These are phyloP conservation scores for Marisa cornuarietis DNA, from an alignment of 1,140 invertebrate genomes.

Conservation along the genomic window DNA sequence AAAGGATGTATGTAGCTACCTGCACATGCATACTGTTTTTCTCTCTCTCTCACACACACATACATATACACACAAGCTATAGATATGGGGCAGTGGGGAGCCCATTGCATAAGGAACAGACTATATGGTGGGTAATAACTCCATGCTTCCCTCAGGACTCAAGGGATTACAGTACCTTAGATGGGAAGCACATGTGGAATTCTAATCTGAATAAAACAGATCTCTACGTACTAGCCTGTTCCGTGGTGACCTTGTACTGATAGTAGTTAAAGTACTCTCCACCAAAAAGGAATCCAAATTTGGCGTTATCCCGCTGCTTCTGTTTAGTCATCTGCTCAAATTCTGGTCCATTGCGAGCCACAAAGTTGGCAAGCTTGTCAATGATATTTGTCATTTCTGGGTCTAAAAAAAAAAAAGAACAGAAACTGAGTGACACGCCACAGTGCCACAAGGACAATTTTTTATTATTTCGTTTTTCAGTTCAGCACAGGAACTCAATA, in stretches of 20 bases:
- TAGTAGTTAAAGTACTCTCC: conserved; percentile 97
- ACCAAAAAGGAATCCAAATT: conserved; percentile 96
- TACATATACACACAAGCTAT: too few relatives aligned
- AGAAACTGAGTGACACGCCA: not conserved
- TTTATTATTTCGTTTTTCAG: not conserved
- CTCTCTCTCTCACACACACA: too few relatives aligned
- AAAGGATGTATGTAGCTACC: too few relatives aligned
- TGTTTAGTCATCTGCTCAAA: conserved; percentile 98
- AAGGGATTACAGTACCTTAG: too few relatives aligned
- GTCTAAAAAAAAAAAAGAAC: conserved; percentile 71
- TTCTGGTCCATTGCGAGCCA: conserved; percentile 97
- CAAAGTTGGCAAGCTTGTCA: conserved; percentile 97
- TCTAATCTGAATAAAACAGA: too few relatives aligned
- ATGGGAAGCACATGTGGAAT: too few relatives aligned
- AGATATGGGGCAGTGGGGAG: too few relatives aligned
- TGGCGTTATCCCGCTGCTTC: conserved; percentile 96
- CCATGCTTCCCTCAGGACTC: too few relatives aligned
- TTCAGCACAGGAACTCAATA: not conserved
- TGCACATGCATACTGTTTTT: too few relatives aligned
- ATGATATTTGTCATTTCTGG: conserved; percentile 94
- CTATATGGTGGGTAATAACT: too few relatives aligned
- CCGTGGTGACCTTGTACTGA: conserved; percentile 87
- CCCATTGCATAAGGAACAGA: too few relatives aligned
- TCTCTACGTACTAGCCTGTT: conserved; percentile 71
- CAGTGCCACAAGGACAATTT: not conserved